Conservation (phyloP, 2,113 vertebrate genomes). For the Elanus axillaris region DNA sequence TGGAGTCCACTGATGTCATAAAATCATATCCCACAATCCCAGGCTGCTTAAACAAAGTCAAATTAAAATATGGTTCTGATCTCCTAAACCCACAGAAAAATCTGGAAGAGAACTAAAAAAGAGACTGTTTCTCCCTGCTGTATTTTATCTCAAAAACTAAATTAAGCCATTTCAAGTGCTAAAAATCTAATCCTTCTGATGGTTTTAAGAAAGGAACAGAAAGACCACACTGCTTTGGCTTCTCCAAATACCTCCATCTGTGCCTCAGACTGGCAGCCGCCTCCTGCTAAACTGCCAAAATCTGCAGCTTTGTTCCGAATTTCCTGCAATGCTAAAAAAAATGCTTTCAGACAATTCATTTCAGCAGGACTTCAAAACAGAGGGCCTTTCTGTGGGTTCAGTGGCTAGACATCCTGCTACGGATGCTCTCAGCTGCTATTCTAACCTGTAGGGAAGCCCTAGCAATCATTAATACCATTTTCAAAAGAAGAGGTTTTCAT, state of each 20-base stretch:
- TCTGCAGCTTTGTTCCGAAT: neutral
- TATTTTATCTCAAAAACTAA: conserved; percentile 2
- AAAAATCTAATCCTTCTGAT: conserved; percentile 26
- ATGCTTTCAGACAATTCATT: neutral
- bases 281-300: conserved; percentile 25
- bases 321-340: neutral
- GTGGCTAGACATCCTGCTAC: neutral
- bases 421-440: neutral
- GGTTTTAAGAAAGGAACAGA: conserved; percentile 19
- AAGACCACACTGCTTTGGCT: conserved; percentile 11
- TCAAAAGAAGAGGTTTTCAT: neutral
- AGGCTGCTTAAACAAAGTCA: neutral
- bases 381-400: neutral
- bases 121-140: neutral
- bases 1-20: neutral
- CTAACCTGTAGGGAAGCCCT: neutral
- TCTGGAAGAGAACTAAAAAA: neutral
- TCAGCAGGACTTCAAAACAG: neutral
- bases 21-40: neutral
- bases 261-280: neutral
- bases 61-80: neutral
- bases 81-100: neutral
- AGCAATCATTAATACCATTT: neutral
- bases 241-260: conserved; percentile 26
- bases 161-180: neutral